These are phyloP conservation scores for Drosophila kambysellisi DNA, from an alignment of 2,888 invertebrate genomes.

Conservation along the genomic window DNA sequence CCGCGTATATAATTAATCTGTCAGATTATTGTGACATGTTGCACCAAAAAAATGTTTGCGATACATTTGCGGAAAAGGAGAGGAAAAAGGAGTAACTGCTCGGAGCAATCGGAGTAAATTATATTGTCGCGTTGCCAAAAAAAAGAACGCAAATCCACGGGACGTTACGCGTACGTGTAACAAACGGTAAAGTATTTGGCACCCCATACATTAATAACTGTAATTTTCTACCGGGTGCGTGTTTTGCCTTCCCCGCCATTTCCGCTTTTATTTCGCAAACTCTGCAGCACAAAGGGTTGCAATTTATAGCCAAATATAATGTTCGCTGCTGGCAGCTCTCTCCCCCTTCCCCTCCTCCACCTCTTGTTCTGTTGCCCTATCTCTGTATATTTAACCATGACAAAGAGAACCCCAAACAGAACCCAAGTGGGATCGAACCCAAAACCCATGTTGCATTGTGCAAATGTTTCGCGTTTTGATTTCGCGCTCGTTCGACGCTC, in stretches of 20 bases:
- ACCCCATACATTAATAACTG: conserved; percentile 78
- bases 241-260: conserved; percentile 34
- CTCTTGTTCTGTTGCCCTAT: not conserved
- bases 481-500: conserved; percentile 39
- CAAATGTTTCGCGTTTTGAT: conserved; percentile 64
- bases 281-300: conserved; percentile 69
- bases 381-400: conserved; percentile 26
- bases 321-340: conserved; percentile 46
- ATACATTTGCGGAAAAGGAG: conserved; percentile 48
- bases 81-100: conserved; percentile 59
- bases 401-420: conserved; percentile 3
- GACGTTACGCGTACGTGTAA: conserved; percentile 42
- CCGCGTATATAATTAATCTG: conserved; percentile 84
- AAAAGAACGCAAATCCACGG: conserved; percentile 39
- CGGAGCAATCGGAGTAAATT: conserved; percentile 58
- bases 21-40: conserved; percentile 84
- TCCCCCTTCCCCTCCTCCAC: not conserved
- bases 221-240: conserved; percentile 68
- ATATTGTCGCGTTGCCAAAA: conserved; percentile 62
- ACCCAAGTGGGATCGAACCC: conserved; percentile 6
- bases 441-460: conserved; percentile 42
- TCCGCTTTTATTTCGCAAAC: conserved; percentile 54
- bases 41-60: conserved; percentile 57
- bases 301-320: conserved; percentile 77
- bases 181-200: conserved; percentile 60